Percentiles rank a stretch among this genome's conserved stretches.
phyloP scores from a whole-genome alignment of 2,797 vertebrate genomes.

The Macrochelys suwanniensis region DNA sequence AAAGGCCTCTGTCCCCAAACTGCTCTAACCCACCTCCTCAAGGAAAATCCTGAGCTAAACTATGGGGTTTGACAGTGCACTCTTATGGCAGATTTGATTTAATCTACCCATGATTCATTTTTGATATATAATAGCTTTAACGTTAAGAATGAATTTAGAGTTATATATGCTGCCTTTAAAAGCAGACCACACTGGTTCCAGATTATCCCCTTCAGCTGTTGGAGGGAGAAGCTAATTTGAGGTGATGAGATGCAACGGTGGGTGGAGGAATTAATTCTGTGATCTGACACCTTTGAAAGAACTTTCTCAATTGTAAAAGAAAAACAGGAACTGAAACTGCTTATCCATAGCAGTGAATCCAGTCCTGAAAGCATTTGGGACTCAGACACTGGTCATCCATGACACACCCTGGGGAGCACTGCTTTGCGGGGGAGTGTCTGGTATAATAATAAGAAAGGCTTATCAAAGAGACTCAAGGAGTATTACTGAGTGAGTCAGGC shows the following conservation, averaged over 20 bases:
- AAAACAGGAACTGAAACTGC: background rate
- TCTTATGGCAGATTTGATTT: too few relatives aligned
- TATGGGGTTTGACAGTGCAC: background rate
- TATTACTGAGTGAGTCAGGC: background rate
- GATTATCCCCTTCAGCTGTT: background rate
- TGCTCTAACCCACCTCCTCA: background rate
- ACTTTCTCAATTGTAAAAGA: background rate
- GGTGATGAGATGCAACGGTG: background rate
- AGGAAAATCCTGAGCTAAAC: background rate
- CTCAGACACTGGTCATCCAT: background rate
- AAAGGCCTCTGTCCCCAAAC: background rate
- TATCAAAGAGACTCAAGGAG: background rate
- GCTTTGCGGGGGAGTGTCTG: background rate
- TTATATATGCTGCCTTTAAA: background rate
- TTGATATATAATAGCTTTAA: background rate
- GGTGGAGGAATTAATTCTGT: background rate
- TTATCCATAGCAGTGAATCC: background rate
- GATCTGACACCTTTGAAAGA: background rate
- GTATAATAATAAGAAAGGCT: background rate
- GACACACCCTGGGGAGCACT: background rate
- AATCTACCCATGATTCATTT: background rate
- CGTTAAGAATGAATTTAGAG: background rate
- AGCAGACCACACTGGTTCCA: background rate
- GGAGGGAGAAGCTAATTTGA: background rate
- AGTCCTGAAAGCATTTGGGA: background rate